A percentile compares a stretch with the other conserved stretches of the same genome.
Evolutionary conservation across 2,113 vertebrate genomes (phyloP).

Genomic region (Melanocharis versteri): DNA sequence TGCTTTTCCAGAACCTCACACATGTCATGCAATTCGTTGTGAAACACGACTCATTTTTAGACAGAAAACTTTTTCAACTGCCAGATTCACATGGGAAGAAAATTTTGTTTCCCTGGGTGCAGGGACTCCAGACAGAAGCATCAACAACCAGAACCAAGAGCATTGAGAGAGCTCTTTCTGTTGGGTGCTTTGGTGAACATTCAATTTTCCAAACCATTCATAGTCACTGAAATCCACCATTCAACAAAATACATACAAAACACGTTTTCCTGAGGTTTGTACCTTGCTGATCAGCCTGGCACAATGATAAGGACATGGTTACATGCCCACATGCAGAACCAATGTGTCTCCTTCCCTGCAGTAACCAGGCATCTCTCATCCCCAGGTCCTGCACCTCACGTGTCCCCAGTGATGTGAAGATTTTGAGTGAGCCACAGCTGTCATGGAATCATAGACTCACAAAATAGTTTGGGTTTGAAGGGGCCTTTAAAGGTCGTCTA

Average conservation of each 20-base stretch:
- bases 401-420: background rate
- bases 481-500: background rate
- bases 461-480: background rate
- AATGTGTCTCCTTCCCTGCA: background rate
- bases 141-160: background rate
- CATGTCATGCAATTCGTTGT: background rate
- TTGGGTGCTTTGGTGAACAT: background rate
- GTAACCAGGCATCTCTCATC: background rate
- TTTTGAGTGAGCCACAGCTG: background rate
- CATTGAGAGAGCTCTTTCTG: background rate
- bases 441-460: background rate
- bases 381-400: rapidly evolving
- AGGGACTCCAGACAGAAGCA: background rate
- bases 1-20: background rate
- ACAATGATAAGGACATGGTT: background rate
- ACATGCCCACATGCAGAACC: background rate
- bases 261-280: background rate
- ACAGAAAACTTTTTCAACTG: background rate
- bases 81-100: background rate
- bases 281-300: background rate
- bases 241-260: background rate
- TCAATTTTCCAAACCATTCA: background rate
- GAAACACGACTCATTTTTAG: background rate
- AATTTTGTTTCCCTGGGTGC: background rate
- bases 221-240: background rate